phyloP scores from a whole-genome alignment of 2,113 vertebrate species.

The Apteryx mantelli region DNA sequence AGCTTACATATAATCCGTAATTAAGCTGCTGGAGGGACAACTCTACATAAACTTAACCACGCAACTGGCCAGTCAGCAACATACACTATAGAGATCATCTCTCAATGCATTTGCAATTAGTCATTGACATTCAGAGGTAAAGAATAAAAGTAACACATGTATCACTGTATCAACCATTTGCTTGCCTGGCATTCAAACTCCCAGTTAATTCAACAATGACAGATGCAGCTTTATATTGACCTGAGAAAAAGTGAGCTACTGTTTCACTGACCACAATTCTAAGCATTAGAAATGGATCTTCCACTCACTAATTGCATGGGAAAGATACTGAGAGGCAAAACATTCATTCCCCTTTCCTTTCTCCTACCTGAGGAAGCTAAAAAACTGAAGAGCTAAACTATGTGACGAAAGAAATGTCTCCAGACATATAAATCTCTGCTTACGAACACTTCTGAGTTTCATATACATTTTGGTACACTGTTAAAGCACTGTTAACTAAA shows the following conservation, averaged over 20 bases:
- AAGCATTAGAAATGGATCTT: neutral
- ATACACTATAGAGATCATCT: neutral
- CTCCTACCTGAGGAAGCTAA: neutral
- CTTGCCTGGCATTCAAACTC: neutral
- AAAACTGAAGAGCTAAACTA: neutral
- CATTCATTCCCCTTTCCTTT: neutral
- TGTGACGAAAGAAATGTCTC: neutral
- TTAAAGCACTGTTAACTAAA: neutral
- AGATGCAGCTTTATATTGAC: neutral
- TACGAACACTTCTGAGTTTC: neutral
- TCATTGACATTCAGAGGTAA: neutral
- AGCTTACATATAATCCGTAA: neutral
- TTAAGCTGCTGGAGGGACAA: neutral
- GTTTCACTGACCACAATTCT: neutral
- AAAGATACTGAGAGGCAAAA: neutral
- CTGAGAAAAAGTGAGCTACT: neutral
- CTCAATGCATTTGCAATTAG: neutral
- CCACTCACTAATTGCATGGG: neutral
- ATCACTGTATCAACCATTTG: rapidly evolving
- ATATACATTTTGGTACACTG: neutral
- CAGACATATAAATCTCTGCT: neutral
- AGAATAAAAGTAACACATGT: neutral
- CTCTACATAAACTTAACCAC: neutral
- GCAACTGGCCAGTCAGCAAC: neutral
- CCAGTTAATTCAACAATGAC: neutral